Evolutionary conservation across 2,888 invertebrate genomes (phyloP).

Genomic region (Eledone cirrhosa): DNA sequence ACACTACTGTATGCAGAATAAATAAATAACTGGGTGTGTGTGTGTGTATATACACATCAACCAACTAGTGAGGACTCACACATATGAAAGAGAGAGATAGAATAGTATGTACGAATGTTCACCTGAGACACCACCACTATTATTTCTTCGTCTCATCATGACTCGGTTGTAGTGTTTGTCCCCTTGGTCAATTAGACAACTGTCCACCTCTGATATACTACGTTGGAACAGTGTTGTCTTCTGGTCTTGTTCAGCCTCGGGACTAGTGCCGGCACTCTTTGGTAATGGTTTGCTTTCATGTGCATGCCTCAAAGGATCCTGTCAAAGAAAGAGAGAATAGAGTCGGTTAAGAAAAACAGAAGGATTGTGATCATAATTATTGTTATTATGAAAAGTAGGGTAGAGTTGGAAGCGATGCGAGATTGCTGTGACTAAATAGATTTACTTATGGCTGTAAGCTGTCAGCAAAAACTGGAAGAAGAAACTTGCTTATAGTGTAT

Average conservation of each 20-base stretch:
- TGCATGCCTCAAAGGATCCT: constrained; percentile 35
- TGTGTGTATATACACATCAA: not conserved
- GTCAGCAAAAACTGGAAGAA: no score
- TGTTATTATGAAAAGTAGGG: no score
- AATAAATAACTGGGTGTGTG: not conserved
- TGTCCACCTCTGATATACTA: constrained; percentile 63
- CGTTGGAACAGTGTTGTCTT: constrained; percentile 56
- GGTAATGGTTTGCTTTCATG: constrained; percentile 36
- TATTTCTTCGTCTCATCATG: constrained; percentile 69
- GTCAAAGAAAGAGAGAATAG: not conserved
- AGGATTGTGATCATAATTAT: no score
- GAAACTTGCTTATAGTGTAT: no score
- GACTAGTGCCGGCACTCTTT: constrained; percentile 61
- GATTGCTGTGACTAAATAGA: no score
- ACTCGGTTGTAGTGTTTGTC: constrained; percentile 50
- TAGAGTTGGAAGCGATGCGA: no score
- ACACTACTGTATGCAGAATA: not conserved
- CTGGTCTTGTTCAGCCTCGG: constrained; percentile 55
- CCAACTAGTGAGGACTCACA: not conserved
- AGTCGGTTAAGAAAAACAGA: not conserved
- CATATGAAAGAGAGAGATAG: not conserved
- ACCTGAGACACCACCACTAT: constrained; percentile 74
- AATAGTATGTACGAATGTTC: constrained; percentile 4
- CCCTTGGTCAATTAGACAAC: constrained; percentile 41
- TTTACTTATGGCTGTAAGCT: no score